A percentile compares a stretch with the other conserved stretches of the same genome.
These are phyloP conservation scores for Kuschelorhynchus macadamiae DNA, from an alignment of 2,888 invertebrate genomes.

Conservation along the genomic window DNA sequence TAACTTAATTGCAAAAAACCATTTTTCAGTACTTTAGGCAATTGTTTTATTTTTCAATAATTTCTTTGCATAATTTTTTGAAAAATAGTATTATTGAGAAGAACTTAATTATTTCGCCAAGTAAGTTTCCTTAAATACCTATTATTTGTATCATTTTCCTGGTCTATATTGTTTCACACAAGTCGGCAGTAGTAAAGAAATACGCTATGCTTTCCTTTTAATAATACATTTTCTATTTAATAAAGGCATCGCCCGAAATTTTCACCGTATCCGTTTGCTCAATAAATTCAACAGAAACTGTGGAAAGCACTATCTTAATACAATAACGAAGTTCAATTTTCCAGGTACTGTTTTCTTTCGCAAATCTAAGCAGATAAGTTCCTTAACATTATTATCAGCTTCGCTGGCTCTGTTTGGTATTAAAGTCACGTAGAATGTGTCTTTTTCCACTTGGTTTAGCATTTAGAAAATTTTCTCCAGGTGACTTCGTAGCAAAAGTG, in stretches of 20 bases:
- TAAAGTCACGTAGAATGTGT: constrained; percentile 39
- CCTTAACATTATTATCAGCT: constrained; percentile 32
- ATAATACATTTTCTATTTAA: no score
- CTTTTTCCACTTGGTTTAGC: constrained; percentile 25
- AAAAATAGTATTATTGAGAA: no score
- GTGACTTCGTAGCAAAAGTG: constrained; percentile 2
- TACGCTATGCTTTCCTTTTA: no score
- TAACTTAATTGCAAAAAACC: no score
- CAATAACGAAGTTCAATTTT: constrained; percentile 17
- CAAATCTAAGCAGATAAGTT: constrained; percentile 34
- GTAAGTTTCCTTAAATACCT: no score
- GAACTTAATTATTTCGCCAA: no score
- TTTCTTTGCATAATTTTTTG: no score
- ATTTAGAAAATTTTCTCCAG: constrained; percentile 5
- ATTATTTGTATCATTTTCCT: no score
- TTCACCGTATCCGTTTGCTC: not conserved
- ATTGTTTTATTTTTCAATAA: no score
- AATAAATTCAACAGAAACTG: not conserved
- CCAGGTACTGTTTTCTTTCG: constrained; percentile 22
- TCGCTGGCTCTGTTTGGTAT: constrained; percentile 25
- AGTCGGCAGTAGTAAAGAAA: no score
- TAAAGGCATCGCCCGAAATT: not conserved
- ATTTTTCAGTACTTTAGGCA: no score
- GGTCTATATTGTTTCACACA: no score
- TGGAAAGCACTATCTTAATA: constrained; percentile 5